Base-by-base conservation (phyloP, 2,888 invertebrate genomes). In the Trichacis sp. region DNA sequence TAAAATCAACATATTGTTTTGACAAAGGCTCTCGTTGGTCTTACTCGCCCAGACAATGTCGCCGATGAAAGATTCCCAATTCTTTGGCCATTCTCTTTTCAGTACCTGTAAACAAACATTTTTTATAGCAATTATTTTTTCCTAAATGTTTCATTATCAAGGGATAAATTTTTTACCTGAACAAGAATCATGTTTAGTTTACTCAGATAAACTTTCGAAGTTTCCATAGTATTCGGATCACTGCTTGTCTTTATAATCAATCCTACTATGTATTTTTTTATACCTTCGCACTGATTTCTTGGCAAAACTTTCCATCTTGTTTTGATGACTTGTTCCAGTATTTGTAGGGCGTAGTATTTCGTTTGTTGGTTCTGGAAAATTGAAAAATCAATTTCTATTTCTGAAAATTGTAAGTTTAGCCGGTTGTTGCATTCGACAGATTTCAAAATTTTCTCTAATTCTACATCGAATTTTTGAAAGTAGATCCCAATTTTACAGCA, bases 31-130 rank as follows among this genome's bases (percentile, higher is more conserved):
- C 85, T 99, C 99, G 84, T 98, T 98, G 19, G 98, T 98, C 88
- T 97, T 97, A 77, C 97, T 97, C 46, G 99, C 97, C 63, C 98
- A 99, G 62, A 99, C 98, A 83, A 99, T 99, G 84, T 99, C 99
- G 79, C 95, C 92, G 77, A 99, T 98, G 85, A 99, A 99, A 20
- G 96, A 93, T 79, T 98, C 97, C 99, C 99, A 99, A 84, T 99
- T 98, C 83, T 96, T 96, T 58, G 99, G 99, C 99, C 99, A 99
- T 86, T 99, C 99, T 79, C 98, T 90, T 86, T 99, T 99, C 80
- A 99, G 88, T 71, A 99, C 98, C 90, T 92, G 72, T 4, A 63
- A 55, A 36, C n/a, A n/a, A n/a, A n/a, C n/a, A n/a, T n/a, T n/a
- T n/a, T n/a, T n/a, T n/a, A n/a, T n/a, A 38, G 38, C 1, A 36